Percentiles rank a stretch among this genome's conserved stretches.
Evolutionary conservation across 2,797 vertebrate genomes (phyloP).

Genomic region (Acanthurus leucopareius): DNA sequence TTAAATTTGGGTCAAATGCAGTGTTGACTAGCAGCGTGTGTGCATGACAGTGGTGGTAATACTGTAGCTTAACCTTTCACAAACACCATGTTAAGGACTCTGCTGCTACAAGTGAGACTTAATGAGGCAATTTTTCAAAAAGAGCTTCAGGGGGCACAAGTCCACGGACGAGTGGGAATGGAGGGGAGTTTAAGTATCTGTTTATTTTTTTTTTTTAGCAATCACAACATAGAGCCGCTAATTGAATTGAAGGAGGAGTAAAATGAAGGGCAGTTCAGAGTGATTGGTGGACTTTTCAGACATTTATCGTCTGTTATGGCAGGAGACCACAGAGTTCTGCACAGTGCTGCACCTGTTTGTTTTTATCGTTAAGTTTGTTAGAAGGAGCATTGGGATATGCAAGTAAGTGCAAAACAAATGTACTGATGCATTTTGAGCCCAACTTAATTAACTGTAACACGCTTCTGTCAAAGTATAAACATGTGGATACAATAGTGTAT

Average conservation of each 20-base stretch:
- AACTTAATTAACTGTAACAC: neutral
- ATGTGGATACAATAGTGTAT: too few relatives aligned
- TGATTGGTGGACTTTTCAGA: neutral
- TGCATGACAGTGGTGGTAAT: constrained; percentile 11
- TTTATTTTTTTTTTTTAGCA: constrained; percentile 9
- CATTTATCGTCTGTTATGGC: neutral
- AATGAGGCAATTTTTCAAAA: constrained; percentile 48
- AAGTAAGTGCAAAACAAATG: neutral
- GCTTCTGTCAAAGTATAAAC: neutral
- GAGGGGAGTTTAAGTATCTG: neutral
- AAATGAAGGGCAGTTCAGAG: neutral
- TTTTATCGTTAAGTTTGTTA: too few relatives aligned
- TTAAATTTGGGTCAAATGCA: constrained; percentile 69
- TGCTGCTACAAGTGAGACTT: constrained; percentile 14
- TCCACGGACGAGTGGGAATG: neutral
- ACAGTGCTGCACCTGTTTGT: neutral
- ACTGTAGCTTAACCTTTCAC: constrained; percentile 13
- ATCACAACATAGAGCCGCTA: neutral
- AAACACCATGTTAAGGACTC: constrained; percentile 20
- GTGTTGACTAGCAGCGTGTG: constrained; percentile 37
- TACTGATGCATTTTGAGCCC: neutral
- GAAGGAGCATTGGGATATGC: neutral
- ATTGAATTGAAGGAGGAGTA: neutral
- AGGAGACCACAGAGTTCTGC: neutral
- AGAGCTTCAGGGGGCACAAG: constrained; percentile 15